Base-by-base conservation (phyloP, 2,888 invertebrate species). In the Plusia festucae region DNA sequence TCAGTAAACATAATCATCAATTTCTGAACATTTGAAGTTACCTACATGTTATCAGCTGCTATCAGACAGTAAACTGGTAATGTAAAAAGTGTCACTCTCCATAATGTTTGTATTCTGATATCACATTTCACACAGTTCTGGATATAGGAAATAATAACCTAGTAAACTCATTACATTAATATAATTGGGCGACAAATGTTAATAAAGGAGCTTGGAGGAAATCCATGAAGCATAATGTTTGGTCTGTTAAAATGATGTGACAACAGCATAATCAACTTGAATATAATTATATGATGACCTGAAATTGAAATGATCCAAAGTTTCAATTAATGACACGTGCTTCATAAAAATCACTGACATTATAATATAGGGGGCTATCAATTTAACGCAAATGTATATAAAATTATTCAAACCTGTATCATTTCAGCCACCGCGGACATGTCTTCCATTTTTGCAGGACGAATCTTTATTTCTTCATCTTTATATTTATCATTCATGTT, bases 371-470 rank as follows among this genome's bases (percentile, higher is more conserved):
- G 6, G n/a, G 15, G 6, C 1, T 40, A n/a, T n/a, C 4, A n/a
- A n/a, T 0, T 40, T 15, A 15, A 40, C 5, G 7, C 6, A 34
- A 34, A 34, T 15, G 6, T 40, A 40, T n/a, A 3, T 0, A 6
- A n/a, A 24, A 15, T 6, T 2, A 49, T 18, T 53, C 3, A 3
- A 44, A 95, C 96, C 94, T 96, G 96, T 68, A 96, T 96, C 91
- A 96, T 92, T 77, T 91, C 90, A 58, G 92, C 93, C 1, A 96
- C 95, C 49, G 92, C 91, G 1, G 77, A 55, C 96, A 96, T 96
- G 73, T 96, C 96, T 58, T 95, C 93, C 68, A 88, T 92, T 68
- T 83, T 90, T 6, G 96, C 96, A 64, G 88, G 84, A 59, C 96
- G 90, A 55, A 96, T 89, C 24, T 83, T 61, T 58, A 93, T 32